These are phyloP conservation scores for Pyrrhosoma nymphula DNA, from an alignment of 2,888 invertebrate species.

Conservation along the genomic window DNA sequence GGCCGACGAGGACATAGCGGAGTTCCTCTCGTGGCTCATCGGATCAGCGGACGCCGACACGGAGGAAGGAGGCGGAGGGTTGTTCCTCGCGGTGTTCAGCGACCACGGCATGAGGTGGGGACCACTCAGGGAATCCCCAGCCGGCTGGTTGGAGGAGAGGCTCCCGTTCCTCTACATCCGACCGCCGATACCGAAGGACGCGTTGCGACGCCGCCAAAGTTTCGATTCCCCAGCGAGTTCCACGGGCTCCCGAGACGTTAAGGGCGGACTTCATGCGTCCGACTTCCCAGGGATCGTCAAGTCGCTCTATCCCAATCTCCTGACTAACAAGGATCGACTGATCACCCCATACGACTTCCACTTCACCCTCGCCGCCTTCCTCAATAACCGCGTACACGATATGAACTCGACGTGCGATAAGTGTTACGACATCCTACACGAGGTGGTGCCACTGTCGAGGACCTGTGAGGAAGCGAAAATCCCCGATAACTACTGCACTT, in stretches of 20 bases:
- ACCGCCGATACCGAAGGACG: neutral
- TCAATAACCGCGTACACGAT: neutral
- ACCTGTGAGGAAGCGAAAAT: constrained; percentile 3
- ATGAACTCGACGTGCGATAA: neutral
- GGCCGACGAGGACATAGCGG: neutral
- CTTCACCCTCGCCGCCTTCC: constrained; percentile 30
- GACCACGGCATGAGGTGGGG: constrained; percentile 49
- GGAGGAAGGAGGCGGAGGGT: neutral
- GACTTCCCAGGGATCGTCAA: neutral
- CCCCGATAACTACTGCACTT: neutral
- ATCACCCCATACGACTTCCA: constrained; percentile 24
- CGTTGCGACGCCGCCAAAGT: too few species aligned
- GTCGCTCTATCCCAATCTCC: neutral
- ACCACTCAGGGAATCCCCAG: neutral
- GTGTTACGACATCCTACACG: neutral
- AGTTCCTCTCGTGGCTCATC: neutral
- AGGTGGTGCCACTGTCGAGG: neutral
- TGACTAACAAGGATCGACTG: neutral
- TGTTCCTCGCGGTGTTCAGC: constrained; percentile 31
- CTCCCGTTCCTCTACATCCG: constrained; percentile 21
- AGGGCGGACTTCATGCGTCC: neutral
- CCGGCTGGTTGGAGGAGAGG: constrained; percentile 33
- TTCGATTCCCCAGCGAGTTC: too few species aligned
- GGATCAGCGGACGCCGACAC: neutral
- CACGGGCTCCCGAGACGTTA: neutral